Evolutionary conservation across 2,888 invertebrate genomes (phyloP), one percentile per base, ranked within the genome.

Genomic region (Ophioninae sp.): DNA sequence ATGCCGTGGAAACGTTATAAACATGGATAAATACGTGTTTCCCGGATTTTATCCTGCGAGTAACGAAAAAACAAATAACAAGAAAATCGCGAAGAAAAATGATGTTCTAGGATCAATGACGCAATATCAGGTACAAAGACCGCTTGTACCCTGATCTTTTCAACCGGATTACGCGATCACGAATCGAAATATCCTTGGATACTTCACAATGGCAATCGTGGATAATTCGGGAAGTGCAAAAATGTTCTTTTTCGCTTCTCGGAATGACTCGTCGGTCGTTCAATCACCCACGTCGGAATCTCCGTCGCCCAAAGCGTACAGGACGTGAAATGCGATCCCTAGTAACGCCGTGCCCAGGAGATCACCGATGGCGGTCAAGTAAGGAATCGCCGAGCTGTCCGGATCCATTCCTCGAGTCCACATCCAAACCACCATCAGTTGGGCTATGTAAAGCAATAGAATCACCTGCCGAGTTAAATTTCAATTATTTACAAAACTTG

Each of bases 351-450:
- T 98, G 30, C 98, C 98, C 78, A 98, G 93, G 81, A 98, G 94
- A 93, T 98, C 98, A 44, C 98, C 98, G 17, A 97, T 93, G 7
- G 98, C 98, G 41, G 98, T 98, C 87, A 98, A 93, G 92, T 98
- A 97, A 67, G 98, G 98, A 91, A 98, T 98, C 77, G 97, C 97
- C 6, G 97, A 97, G 92, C 97, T 98, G 92, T 98, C 98, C 41
- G 98, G 98, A 92, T 98, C 97, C 91, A 97, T 95, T 64, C 96
- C 96, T 85, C 95, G 93, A 81, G 94, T 94, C 98, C 98, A 98
- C 96, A 97, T 96, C 94, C 95, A 96, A 74, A 96, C 94, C 62
- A 97, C 96, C 95, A 98, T 95, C 88, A 97, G 95, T 93, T 97
- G 96, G 89, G 97, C 97, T 79, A 97, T 95, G 89, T 96, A 96